Evolutionary conservation across 2,797 vertebrate species (phyloP).

Genomic region (Anas georgica): DNA sequence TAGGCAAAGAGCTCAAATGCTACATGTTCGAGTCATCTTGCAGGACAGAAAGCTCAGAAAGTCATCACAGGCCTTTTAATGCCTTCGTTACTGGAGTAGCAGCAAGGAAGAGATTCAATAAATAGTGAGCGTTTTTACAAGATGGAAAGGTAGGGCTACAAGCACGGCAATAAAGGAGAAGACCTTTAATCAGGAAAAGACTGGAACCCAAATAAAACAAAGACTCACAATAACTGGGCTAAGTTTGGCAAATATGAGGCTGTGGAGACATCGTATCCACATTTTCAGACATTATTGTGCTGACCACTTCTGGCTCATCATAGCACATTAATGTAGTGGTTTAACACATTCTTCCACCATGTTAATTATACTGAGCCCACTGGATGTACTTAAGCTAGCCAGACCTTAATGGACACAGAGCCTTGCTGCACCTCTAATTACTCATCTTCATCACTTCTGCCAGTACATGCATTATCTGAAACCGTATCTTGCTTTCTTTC

Average conservation of each 20-base stretch:
- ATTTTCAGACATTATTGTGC: neutral
- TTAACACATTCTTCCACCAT: slow-evolving; percentile 17
- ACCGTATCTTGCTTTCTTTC: neutral
- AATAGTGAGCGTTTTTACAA: neutral
- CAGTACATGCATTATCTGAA: slow-evolving; percentile 37
- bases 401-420: slow-evolving; percentile 39
- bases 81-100: neutral
- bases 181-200: neutral
- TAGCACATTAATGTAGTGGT: neutral
- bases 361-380: slow-evolving; percentile 19
- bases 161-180: neutral
- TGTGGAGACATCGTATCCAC: neutral
- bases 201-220: neutral
- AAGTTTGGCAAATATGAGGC: neutral
- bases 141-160: rapidly evolving
- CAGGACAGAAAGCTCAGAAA: slow-evolving; percentile 3
- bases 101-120: neutral
- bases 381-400: neutral
- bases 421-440: slow-evolving; percentile 12
- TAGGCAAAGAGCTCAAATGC: neutral
- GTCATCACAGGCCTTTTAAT: neutral
- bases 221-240: neutral
- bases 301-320: neutral
- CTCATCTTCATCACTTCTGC: neutral
- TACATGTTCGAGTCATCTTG: neutral